Conservation (phyloP, 2,888 invertebrate genomes). For the Arrhopalites spinosus region DNA sequence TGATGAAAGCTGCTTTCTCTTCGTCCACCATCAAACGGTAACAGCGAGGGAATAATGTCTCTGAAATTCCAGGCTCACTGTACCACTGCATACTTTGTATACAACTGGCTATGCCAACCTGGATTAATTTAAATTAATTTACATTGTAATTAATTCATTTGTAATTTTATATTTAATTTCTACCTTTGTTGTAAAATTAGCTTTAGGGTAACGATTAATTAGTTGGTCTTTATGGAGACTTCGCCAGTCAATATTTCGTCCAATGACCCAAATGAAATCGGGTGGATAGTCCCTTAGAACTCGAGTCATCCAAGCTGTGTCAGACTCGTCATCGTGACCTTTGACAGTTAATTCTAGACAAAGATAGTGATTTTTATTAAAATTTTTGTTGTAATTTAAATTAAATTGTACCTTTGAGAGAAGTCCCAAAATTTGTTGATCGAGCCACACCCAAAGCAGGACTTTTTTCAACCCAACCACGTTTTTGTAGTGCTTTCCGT, state of each 20-base stretch:
- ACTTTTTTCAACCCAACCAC: slow-evolving; percentile 77
- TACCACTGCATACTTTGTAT: slow-evolving; percentile 84
- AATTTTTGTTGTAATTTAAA: neutral
- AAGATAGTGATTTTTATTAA: neutral
- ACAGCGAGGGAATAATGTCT: slow-evolving; percentile 83
- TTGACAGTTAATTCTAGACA: neutral
- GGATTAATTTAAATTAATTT: neutral
- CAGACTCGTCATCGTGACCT: slow-evolving; percentile 43
- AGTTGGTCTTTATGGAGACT: slow-evolving; percentile 69
- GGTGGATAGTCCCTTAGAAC: slow-evolving; percentile 79
- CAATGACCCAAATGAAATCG: slow-evolving; percentile 88
- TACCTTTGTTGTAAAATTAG: slow-evolving; percentile 90
- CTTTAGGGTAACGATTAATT: slow-evolving; percentile 80
- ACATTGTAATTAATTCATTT: neutral
- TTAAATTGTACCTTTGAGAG: neutral
- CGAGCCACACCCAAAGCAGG: neutral
- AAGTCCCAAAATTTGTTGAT: neutral
- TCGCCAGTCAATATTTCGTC: slow-evolving; percentile 61
- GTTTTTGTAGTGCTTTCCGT: slow-evolving; percentile 67
- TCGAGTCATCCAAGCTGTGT: slow-evolving; percentile 63
- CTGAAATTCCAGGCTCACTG: slow-evolving; percentile 77
- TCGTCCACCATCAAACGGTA: slow-evolving; percentile 82
- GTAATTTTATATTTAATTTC: neutral
- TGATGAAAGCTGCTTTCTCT: slow-evolving; percentile 79
- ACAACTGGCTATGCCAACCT: slow-evolving; percentile 74